Evolutionary conservation across 2,888 invertebrate genomes (phyloP), one percentile per base, ranked within the genome.

Genomic region (Frankliniella fusca): DNA sequence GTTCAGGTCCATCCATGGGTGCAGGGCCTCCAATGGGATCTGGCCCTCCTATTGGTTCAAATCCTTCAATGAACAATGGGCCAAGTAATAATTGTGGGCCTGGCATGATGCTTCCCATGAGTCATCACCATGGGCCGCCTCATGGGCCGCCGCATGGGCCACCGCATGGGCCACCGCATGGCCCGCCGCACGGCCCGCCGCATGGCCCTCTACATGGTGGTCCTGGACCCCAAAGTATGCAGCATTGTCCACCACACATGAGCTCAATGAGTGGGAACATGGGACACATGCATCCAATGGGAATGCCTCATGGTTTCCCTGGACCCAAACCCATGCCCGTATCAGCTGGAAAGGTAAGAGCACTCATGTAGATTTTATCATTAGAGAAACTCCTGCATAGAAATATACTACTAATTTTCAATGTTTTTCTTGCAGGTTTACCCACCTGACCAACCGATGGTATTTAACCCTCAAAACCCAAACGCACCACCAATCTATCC

Each of bases 401-500:
- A 27, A 79, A 15, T 20, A 27, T 20, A 80, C 23, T 49, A 81
- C 48, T 54, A 27, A 61, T 76, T 80, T 2, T 48, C 28, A 23
- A 81, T 70, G 82, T 84, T 82, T 83, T 83, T 84, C 81, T 86
- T 86, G 9, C 85, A 91, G 90, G 89, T 92, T 83, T 98, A 98
- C 89, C 98, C 98, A 80, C 94, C 95, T 9, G 96, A 97, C 88
- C 97, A 97, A 88, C 95, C 97, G 0, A 97, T 98, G 97, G 97
- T 98, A 84, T 98, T 97, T 88, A 98, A 98, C 89, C 96, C 97
- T 80, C 97, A 98, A 89, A 99, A 98, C 89, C 98, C 98, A 0
- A 98, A 98, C 88, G 98, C 98, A 82, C 98, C 98, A 81, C 98
- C 98, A 2, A 98, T 98, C 85, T 98, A 98, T 88, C 97, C 98